phyloP scores from a whole-genome alignment of 2,888 invertebrate species.

The Synanthedon tipuliformis region DNA sequence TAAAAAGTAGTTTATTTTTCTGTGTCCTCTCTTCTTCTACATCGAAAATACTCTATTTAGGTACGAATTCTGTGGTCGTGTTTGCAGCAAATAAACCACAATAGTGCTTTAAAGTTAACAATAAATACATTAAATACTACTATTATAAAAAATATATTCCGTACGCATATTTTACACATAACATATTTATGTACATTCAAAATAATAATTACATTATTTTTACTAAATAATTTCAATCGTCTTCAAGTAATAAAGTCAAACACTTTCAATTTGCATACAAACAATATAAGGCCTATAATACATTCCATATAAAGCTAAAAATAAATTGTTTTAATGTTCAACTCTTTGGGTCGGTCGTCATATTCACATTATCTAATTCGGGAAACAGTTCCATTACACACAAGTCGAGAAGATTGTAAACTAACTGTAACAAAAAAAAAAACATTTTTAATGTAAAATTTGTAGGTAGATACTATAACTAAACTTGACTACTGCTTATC shows the following conservation, averaged over 20 bases:
- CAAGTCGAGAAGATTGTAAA: constrained; percentile 83
- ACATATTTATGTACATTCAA: constrained; percentile 29
- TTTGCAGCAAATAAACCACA: constrained; percentile 7
- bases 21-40: constrained; percentile 25
- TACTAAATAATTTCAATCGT: background rate
- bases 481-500: too few species aligned
- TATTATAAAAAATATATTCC: constrained; percentile 48
- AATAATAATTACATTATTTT: constrained; percentile 22
- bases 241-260: constrained; percentile 1
- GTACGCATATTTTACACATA: constrained; percentile 20
- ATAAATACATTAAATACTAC: constrained; percentile 20
- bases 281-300: constrained; percentile 6
- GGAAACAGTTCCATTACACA: constrained; percentile 82
- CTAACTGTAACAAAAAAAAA: constrained; percentile 63
- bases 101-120: constrained; percentile 9
- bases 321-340: background rate
- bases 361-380: constrained; percentile 49
- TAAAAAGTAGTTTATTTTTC: constrained; percentile 22
- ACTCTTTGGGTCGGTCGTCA: background rate
- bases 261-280: constrained; percentile 21
- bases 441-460: background rate
- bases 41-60: constrained; percentile 32
- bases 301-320: constrained; percentile 4
- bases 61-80: constrained; percentile 11
- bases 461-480: too few species aligned